phyloP scores from a whole-genome alignment of 2,888 invertebrate genomes.

The Rhynchonema sp. region DNA sequence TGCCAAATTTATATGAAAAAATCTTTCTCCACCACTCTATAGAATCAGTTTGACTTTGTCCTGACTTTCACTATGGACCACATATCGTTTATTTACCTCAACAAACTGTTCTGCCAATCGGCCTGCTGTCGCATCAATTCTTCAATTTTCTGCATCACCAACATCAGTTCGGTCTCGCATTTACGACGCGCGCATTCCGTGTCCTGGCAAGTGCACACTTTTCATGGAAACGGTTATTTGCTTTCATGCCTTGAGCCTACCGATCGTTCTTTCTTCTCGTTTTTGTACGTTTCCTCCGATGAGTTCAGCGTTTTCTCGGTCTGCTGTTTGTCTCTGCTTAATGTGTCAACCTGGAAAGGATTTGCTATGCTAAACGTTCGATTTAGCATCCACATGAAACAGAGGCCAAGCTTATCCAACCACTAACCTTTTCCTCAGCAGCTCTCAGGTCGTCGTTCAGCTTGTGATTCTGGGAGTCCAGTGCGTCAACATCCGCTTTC shows the following conservation, averaged over 20 bases:
- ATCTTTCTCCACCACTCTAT: too few species aligned
- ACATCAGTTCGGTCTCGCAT: conserved; percentile 91
- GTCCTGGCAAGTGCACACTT: conserved; percentile 43
- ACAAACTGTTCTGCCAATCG: conserved; percentile 35
- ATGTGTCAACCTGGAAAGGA: neutral
- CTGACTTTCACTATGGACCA: too few species aligned
- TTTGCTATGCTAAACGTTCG: neutral
- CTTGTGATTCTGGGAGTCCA: conserved; percentile 77
- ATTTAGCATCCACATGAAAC: neutral
- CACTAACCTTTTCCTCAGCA: conserved; percentile 73
- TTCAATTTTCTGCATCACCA: conserved; percentile 82
- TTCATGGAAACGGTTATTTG: too few species aligned
- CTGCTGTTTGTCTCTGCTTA: neutral
- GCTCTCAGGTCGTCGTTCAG: conserved; percentile 97
- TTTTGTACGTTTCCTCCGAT: neutral
- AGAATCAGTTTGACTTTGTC: too few species aligned
- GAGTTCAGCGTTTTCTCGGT: neutral
- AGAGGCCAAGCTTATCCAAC: too few species aligned
- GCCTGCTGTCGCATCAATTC: conserved; percentile 92
- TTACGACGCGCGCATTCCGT: conserved; percentile 95
- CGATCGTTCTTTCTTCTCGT: neutral
- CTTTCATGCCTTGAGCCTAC: too few species aligned
- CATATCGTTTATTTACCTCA: neutral
- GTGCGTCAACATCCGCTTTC: conserved; percentile 3
- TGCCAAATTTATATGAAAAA: neutral